Conservation (phyloP, 2,888 invertebrate species). For the Caenorhabditis panamensis region DNA sequence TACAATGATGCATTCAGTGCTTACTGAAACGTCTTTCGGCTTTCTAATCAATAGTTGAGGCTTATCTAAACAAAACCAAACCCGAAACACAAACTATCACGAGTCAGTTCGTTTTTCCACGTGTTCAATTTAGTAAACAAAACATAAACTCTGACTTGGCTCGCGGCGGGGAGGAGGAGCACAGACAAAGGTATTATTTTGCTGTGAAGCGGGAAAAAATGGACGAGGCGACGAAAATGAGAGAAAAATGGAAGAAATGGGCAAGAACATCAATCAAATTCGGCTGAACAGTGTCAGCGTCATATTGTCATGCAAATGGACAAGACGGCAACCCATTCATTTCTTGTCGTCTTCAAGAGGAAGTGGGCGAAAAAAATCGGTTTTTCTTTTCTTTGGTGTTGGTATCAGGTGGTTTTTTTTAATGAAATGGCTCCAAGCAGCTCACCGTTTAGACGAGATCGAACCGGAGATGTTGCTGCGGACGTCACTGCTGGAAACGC, state of each 20-base stretch:
- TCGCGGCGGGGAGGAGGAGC: neutral
- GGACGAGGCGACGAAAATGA: neutral
- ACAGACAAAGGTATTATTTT: conserved; percentile 4
- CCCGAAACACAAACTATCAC: conserved; percentile 30
- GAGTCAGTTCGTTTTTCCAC: conserved; percentile 12
- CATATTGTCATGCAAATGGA: conserved; percentile 53
- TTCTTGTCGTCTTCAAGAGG: neutral
- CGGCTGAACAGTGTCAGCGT: conserved; percentile 39
- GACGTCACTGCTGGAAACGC: conserved; percentile 67
- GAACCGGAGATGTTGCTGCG: conserved; percentile 56
- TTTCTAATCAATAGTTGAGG: neutral
- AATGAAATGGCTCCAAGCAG: neutral
- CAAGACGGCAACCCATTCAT: neutral
- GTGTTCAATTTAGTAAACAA: conserved; percentile 29
- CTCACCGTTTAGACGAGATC: conserved; percentile 55
- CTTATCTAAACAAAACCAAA: conserved; percentile 5
- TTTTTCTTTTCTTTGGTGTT: conserved; percentile 4
- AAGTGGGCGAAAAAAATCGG: neutral
- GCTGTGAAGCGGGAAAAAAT: neutral
- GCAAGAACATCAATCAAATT: conserved; percentile 42
- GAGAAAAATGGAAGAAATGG: neutral
- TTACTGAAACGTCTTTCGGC: no score
- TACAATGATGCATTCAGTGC: neutral
- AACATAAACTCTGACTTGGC: neutral
- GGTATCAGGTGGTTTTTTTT: neutral